Conservation (phyloP, 30 jellyfish, hydroid and myxozoan genomes). For the Hydractinia symbiolongicarpus region DNA sequence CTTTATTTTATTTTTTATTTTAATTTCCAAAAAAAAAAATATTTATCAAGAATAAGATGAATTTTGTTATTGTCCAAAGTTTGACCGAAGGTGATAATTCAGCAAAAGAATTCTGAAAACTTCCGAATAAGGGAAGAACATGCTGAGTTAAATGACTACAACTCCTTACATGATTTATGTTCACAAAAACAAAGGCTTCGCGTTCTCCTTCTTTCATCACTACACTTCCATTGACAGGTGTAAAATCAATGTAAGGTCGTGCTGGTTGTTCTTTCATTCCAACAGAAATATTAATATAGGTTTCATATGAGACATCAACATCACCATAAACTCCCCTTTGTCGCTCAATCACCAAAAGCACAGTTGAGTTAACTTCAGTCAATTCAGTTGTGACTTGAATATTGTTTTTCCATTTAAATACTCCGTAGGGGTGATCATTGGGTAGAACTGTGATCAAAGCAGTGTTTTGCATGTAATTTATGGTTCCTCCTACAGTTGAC, state of each 20-base stretch:
- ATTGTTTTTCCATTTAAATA: conserved; percentile 58
- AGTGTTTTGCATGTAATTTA: conserved; percentile 48
- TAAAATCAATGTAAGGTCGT: conserved; percentile 66
- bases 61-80: too few species aligned
- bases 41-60: too few species aligned
- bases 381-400: conserved; percentile 64
- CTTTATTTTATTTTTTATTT: too few species aligned
- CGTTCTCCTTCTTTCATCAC: conserved; percentile 41
- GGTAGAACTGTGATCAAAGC: conserved; percentile 56
- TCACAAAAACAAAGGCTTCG: conserved; percentile 58
- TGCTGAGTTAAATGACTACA: not conserved
- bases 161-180: conserved; percentile 76
- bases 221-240: conserved; percentile 44
- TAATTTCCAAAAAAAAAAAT: too few species aligned
- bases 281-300: conserved; percentile 42
- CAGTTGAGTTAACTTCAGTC: conserved; percentile 67
- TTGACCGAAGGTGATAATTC: too few species aligned
- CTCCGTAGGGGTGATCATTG: conserved; percentile 78
- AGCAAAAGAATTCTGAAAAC: too few species aligned
- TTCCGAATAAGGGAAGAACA: too few species aligned
- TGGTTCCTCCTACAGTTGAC: conserved; percentile 55
- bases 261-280: conserved; percentile 61
- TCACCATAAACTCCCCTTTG: conserved; percentile 61
- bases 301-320: conserved; percentile 56
- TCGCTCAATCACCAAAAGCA: conserved; percentile 57